phyloP scores from a whole-genome alignment of 2,797 vertebrate species.

The Brotula barbata region DNA sequence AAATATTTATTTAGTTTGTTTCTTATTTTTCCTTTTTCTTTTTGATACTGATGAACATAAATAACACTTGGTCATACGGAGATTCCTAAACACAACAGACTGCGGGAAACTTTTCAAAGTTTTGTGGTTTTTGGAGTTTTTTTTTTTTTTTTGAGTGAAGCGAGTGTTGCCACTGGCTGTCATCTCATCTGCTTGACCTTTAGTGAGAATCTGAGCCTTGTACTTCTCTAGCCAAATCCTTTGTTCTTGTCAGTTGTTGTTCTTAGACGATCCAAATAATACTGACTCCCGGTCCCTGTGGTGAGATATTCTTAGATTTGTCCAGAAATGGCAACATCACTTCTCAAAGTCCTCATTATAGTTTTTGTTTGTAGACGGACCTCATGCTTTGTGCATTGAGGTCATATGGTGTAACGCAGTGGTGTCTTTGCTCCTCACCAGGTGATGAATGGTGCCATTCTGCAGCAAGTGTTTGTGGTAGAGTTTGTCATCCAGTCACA shows the following conservation, averaged over 20 bases:
- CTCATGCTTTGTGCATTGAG: neutral
- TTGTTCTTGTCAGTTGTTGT: slow-evolving; percentile 35
- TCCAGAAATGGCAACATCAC: neutral
- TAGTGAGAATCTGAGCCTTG: slow-evolving; percentile 56
- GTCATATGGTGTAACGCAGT: slow-evolving; percentile 16
- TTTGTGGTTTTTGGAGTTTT: too few species aligned
- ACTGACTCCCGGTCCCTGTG: slow-evolving; percentile 5
- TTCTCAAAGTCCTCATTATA: neutral
- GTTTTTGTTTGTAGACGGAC: neutral
- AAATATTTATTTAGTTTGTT: too few species aligned
- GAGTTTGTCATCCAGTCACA: slow-evolving; percentile 89
- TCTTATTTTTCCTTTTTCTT: neutral
- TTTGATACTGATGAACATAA: neutral
- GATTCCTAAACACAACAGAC: neutral
- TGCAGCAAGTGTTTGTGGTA: slow-evolving; percentile 96
- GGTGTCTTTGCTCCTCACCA: slow-evolving; percentile 56
- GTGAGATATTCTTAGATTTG: slow-evolving; percentile 6
- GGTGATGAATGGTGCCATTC: slow-evolving; percentile 96
- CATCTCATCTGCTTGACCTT: slow-evolving; percentile 67
- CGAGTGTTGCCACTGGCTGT: slow-evolving; percentile 37
- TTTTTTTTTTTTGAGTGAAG: slow-evolving; percentile 22
- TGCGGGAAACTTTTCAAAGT: neutral
- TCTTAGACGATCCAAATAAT: slow-evolving; percentile 9
- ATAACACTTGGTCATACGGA: neutral
- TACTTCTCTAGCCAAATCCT: slow-evolving; percentile 27